A percentile compares a stretch with the other conserved stretches of the same genome.
Conservation (phyloP, 2,113 vertebrate genomes). For the Bostrychus sinensis region DNA sequence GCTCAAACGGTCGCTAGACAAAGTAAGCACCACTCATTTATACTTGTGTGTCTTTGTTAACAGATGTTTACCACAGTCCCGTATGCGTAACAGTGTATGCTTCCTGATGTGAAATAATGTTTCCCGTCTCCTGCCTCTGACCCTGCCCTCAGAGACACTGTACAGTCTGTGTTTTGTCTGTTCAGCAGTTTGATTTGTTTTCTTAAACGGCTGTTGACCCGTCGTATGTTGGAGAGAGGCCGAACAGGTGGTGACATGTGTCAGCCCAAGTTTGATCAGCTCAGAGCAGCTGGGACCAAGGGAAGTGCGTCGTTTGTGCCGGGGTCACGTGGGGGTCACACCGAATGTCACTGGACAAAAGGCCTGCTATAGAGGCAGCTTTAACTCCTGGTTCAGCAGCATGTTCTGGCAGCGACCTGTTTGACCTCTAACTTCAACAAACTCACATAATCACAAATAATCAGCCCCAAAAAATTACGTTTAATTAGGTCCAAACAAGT, state of each 20-base stretch:
- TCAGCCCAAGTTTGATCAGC: slow-evolving; percentile 45
- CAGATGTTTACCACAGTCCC: background rate
- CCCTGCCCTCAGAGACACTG: background rate
- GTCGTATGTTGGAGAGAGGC: slow-evolving; percentile 29
- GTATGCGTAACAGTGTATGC: background rate
- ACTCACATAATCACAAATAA: background rate
- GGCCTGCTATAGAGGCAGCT: slow-evolving; percentile 30
- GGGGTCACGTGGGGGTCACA: slow-evolving; percentile 67
- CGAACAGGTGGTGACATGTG: slow-evolving; percentile 66
- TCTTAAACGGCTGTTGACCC: slow-evolving; percentile 60
- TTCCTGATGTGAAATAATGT: slow-evolving; percentile 7
- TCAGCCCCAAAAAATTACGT: too few species aligned
- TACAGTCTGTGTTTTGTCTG: slow-evolving; percentile 11
- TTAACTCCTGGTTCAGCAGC: background rate
- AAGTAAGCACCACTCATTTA: slow-evolving; percentile 81
- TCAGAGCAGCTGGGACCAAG: slow-evolving; percentile 66
- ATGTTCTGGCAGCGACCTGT: slow-evolving; percentile 11
- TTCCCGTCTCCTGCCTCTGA: background rate
- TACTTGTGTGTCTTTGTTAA: slow-evolving; percentile 3
- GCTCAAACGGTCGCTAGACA: slow-evolving; percentile 84
- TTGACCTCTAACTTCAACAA: background rate
- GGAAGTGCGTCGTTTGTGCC: slow-evolving; percentile 71
- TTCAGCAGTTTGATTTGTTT: slow-evolving; percentile 46
- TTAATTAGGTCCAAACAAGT: too few species aligned
- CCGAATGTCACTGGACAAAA: slow-evolving; percentile 61